A percentile compares a stretch with the other conserved stretches of the same genome.
Evolutionary conservation across 2,888 invertebrate species (phyloP).

Genomic region (Odontomyia ornata): DNA sequence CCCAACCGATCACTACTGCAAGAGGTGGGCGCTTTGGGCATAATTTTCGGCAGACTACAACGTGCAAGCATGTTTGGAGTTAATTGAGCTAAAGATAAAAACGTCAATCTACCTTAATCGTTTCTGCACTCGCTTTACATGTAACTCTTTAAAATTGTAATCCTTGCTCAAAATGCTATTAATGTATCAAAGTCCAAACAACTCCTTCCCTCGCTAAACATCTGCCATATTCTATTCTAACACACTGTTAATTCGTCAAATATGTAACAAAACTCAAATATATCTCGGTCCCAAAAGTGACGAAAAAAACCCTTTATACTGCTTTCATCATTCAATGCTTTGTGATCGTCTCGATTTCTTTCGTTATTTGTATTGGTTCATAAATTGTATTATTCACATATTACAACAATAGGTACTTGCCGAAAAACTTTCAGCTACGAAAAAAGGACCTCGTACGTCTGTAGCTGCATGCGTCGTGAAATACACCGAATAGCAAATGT

Average conservation of each 20-base stretch:
- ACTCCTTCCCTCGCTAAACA: not conserved
- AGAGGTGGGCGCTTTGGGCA: no score
- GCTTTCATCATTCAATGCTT: not conserved
- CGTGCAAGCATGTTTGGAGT: not conserved
- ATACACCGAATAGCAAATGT: no score
- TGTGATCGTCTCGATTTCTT: not conserved
- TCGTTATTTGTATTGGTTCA: not conserved
- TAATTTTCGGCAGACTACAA: no score
- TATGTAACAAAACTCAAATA: not conserved
- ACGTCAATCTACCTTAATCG: not conserved
- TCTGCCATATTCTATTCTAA: not conserved
- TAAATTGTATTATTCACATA: not conserved
- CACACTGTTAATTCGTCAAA: not conserved
- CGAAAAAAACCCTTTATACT: not conserved
- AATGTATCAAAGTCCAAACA: no score
- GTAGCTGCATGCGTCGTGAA: no score
- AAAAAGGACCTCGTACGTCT: no score
- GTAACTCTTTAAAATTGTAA: no score
- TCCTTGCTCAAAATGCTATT: no score
- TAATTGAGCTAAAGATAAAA: not conserved
- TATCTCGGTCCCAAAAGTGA: not conserved
- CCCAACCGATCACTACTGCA: no score
- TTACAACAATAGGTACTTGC: not conserved
- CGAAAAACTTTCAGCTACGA: no score
- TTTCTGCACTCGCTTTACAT: no score